A percentile compares a stretch with the other conserved stretches of the same genome.
Conservation (phyloP, 2,113 vertebrate genomes). For the Anarrhichthys ocellatus region DNA sequence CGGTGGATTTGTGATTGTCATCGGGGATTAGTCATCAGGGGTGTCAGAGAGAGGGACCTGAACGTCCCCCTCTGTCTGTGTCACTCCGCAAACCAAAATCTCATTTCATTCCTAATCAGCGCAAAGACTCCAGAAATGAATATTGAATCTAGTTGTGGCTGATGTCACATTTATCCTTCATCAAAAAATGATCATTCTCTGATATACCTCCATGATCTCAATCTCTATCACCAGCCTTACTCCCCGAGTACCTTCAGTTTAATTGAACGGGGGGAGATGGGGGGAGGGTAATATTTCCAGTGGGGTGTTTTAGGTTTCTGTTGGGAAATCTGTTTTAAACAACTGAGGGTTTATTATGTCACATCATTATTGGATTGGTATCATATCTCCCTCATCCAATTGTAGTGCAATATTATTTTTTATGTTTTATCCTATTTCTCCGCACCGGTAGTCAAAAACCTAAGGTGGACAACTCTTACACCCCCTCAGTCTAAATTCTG, state of each 20-base stretch:
- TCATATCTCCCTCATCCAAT: constrained; percentile 64
- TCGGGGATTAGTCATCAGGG: constrained; percentile 81
- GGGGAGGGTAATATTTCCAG: constrained; percentile 70
- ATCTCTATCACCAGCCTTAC: constrained; percentile 58
- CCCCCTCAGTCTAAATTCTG: not conserved
- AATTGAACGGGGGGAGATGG: constrained; percentile 61
- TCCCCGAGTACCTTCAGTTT: constrained; percentile 70
- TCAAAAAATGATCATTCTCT: constrained; percentile 75
- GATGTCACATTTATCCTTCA: constrained; percentile 74
- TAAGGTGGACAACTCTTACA: constrained; percentile 43
- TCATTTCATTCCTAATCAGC: constrained; percentile 81
- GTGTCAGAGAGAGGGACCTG: constrained; percentile 71
- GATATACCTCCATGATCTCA: constrained; percentile 72
- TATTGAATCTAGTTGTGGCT: constrained; percentile 74
- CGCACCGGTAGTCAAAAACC: constrained; percentile 18
- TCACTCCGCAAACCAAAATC: constrained; percentile 76
- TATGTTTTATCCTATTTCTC: constrained; percentile 53
- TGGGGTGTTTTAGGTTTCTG: constrained; percentile 75
- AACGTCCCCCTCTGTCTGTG: constrained; percentile 62
- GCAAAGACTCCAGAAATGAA: constrained; percentile 69
- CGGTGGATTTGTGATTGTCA: constrained; percentile 78
- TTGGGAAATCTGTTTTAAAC: constrained; percentile 79
- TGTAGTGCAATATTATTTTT: constrained; percentile 31
- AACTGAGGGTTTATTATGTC: constrained; percentile 74
- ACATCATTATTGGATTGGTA: constrained; percentile 70